A percentile compares a stretch with the other conserved stretches of the same genome.
phyloP scores from a whole-genome alignment of 2,113 vertebrate genomes.

The Zosterops borbonicus region DNA sequence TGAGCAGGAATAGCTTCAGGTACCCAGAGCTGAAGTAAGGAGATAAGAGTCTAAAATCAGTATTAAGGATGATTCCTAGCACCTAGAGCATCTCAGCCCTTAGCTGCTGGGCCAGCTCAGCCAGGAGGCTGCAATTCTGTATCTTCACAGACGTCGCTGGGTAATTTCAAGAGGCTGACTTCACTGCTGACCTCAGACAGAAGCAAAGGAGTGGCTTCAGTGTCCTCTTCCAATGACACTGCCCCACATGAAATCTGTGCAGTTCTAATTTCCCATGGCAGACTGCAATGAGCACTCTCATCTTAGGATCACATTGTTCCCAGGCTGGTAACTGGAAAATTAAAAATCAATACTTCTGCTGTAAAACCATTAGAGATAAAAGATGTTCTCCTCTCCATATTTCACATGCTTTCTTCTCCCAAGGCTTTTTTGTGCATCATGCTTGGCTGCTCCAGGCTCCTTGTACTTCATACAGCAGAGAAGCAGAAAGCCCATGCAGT shows the following conservation, averaged over 20 bases:
- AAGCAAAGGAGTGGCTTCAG: neutral
- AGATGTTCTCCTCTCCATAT: neutral
- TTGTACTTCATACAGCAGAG: neutral
- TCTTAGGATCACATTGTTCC: constrained; percentile 8
- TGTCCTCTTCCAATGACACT: neutral
- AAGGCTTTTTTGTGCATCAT: neutral
- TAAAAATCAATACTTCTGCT: neutral
- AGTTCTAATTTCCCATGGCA: neutral
- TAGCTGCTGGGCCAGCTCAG: neutral
- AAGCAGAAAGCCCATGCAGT: neutral
- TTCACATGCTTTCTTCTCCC: neutral
- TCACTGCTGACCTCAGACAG: neutral
- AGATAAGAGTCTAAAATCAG: neutral
- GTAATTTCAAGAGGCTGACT: neutral
- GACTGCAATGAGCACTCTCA: neutral
- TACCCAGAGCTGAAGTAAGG: neutral
- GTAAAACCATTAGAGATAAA: neutral
- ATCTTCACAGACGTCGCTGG: neutral
- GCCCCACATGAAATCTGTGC: neutral
- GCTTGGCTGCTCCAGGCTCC: neutral
- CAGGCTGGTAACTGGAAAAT: neutral
- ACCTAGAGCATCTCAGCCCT: neutral
- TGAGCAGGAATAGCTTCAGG: neutral
- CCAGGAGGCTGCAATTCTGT: neutral
- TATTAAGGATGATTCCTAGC: neutral